A percentile compares a stretch with the other conserved stretches of the same genome.
Conservation (phyloP, 64 coral and sea anemone species). For the Montipora foliosa region DNA sequence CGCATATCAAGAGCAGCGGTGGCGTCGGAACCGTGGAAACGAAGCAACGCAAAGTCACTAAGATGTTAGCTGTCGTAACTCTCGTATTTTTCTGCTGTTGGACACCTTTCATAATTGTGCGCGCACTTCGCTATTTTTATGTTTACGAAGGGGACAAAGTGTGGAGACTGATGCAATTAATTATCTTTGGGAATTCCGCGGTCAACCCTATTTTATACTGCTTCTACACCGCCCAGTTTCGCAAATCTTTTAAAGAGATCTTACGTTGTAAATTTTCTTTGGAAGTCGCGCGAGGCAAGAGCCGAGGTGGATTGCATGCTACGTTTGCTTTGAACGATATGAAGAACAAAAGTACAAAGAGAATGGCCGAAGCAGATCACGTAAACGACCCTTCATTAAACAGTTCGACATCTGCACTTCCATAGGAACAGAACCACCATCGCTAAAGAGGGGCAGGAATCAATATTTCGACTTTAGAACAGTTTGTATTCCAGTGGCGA, state of each 20-base stretch:
- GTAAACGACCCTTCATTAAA: not conserved
- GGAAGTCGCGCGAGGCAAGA: not conserved
- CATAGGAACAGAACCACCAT: not conserved
- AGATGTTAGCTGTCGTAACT: constrained; percentile 5
- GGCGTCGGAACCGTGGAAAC: constrained; percentile 23
- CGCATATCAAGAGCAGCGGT: constrained; percentile 47
- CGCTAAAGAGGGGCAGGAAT: not conserved
- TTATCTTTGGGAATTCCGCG: not conserved
- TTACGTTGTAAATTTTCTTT: constrained; percentile 71
- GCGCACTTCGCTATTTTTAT: constrained; percentile 1
- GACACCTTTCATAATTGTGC: not conserved
- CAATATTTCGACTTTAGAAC: no score
- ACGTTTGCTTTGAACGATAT: constrained; percentile 21
- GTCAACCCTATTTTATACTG: constrained; percentile 43
- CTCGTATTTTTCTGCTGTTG: constrained; percentile 6
- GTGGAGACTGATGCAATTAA: not conserved
- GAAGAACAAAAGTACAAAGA: not conserved
- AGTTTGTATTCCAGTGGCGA: no score
- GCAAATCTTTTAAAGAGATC: constrained; percentile 82
- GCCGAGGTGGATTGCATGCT: not conserved
- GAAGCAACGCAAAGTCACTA: constrained; percentile 22
- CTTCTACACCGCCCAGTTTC: constrained; percentile 34
- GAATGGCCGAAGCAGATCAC: not conserved
- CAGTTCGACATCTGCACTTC: constrained; percentile 13
- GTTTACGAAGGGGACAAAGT: not conserved